Base-by-base conservation (phyloP, 2,113 vertebrate genomes). In the Meles meles region DNA sequence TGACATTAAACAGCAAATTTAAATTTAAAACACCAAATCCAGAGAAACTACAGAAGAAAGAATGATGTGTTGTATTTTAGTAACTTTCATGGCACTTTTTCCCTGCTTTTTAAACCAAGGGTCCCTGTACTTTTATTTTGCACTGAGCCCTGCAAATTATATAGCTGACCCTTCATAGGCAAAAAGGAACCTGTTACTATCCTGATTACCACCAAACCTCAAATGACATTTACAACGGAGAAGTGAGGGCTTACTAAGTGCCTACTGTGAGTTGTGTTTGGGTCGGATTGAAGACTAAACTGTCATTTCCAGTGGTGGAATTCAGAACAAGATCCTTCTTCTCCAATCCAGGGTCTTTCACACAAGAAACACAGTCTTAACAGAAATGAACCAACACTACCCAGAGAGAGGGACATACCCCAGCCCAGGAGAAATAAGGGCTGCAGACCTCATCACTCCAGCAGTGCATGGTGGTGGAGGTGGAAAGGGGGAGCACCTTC, bases 31-130 rank as follows among this genome's bases (percentile, higher is more conserved):
- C 7, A 84, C 10, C 20, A 49, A 86, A 52, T 37, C 29, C 23
- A 83, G 21, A 44, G 20, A 57, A 65, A 80, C 42, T 23, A 37
- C 15, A n/a, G 55, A 72, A 67, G 5, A 94, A 67, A 59, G 6
- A 94, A 88, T 37, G 93, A 77, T 21, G n/a, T 47, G 79, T 88
- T 72, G 20, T 72, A 63, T 80, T 95, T 94, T n/a, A 93, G n/a
- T 96, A 59, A 39, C 18, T 92, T 88, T 85, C 55, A 44, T 76
- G 25, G 21, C 4, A 63, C 9, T 47, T 63, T 63, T 91, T 65
- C 17, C n/a, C 57, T 88, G 34, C 34, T 52, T 76, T 94, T 81
- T 90, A 91, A 96, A 85, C 31, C 72, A 90, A 93, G 25, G n/a
- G 14, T 1, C 1, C 18, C 20, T 76, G 6, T 12, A 47, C 14